Evolutionary conservation across 2,113 vertebrate genomes (phyloP).

Genomic region (Cyphomyrus plagiostoma): DNA sequence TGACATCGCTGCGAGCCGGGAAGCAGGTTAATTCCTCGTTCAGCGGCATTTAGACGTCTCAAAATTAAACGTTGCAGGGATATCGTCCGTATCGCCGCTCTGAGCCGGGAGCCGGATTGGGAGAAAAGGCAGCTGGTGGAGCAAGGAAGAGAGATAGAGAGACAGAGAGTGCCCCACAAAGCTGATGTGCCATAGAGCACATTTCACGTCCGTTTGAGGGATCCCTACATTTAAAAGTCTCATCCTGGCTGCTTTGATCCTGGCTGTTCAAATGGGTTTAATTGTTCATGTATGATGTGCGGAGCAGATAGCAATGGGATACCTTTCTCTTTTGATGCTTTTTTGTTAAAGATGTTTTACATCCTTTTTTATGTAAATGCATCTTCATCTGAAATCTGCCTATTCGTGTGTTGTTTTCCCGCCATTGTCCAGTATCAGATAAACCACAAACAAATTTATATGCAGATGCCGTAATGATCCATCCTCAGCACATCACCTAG

Average conservation of each 20-base stretch:
- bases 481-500: neutral
- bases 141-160: constrained; percentile 10
- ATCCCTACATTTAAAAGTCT: constrained; percentile 32
- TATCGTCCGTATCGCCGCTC: constrained; percentile 8
- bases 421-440: neutral
- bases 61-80: constrained; percentile 29
- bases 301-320: neutral
- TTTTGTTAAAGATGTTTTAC: neutral
- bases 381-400: neutral
- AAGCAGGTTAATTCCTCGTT: constrained; percentile 26
- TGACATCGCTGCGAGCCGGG: neutral
- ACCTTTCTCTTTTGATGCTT: neutral
- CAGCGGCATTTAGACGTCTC: constrained; percentile 27
- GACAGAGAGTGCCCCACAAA: neutral
- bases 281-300: neutral
- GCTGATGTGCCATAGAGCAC: neutral
- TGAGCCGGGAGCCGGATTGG: neutral
- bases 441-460: neutral
- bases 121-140: constrained; percentile 8
- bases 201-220: neutral
- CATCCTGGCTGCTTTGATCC: constrained; percentile 35
- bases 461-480: neutral
- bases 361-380: neutral
- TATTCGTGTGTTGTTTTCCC: neutral
- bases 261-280: constrained; percentile 36